These are phyloP conservation scores for Sorex araneus DNA, from an alignment of 2,113 vertebrate genomes.

Conservation along the genomic window DNA sequence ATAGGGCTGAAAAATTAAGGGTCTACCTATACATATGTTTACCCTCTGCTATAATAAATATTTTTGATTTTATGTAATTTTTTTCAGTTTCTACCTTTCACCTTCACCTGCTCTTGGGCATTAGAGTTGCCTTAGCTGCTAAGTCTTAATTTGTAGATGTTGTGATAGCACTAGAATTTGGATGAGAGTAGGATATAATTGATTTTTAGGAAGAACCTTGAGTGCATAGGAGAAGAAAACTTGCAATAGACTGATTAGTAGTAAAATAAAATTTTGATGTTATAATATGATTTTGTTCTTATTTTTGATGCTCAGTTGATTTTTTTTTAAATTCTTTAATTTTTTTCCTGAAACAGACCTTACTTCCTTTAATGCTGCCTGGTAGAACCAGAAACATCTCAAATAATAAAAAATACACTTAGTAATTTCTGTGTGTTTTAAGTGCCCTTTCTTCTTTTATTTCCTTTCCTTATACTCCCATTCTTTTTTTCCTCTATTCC, in stretches of 20 bases:
- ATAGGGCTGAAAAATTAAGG: not conserved
- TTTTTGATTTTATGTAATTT: not conserved
- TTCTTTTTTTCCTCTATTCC: not conserved
- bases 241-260: not conserved
- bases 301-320: not conserved
- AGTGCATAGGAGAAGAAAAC: not conserved
- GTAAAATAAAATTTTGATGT: not conserved
- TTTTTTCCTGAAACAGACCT: slow-evolving; percentile 27
- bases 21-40: too few species aligned
- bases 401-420: not conserved
- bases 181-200: not conserved
- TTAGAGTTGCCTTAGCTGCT: slow-evolving; percentile 8
- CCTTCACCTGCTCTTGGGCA: not conserved
- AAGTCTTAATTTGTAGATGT: not conserved
- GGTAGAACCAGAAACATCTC: not conserved
- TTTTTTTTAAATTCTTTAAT: not conserved
- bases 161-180: not conserved
- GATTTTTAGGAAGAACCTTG: not conserved
- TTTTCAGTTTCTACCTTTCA: too few species aligned
- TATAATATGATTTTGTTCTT: not conserved
- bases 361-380: not conserved
- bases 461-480: not conserved
- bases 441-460: not conserved
- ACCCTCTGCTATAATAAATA: not conserved
- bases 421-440: not conserved